Conservation (phyloP, 1,140 invertebrate species). For the Solen grandis region DNA sequence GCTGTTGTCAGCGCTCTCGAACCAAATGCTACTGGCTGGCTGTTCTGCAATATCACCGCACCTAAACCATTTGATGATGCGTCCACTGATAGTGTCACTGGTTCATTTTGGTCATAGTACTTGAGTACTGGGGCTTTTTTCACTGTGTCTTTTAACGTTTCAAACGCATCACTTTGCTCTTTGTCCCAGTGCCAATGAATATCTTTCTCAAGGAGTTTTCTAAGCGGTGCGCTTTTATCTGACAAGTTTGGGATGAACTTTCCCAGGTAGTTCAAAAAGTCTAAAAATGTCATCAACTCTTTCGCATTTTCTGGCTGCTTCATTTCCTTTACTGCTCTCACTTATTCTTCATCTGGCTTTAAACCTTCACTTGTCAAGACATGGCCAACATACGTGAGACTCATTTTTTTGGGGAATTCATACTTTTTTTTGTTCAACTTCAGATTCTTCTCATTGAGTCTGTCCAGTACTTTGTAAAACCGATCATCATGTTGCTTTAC, state of each 20-base stretch:
- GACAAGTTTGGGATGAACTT: slow-evolving; percentile 71
- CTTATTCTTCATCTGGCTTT: slow-evolving; percentile 76
- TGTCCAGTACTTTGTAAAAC: slow-evolving; percentile 50
- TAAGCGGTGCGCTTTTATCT: slow-evolving; percentile 27
- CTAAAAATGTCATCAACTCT: slow-evolving; percentile 47
- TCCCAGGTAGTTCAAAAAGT: slow-evolving; percentile 76
- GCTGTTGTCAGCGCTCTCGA: background rate
- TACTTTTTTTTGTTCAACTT: slow-evolving; percentile 78
- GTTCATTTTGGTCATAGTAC: slow-evolving; percentile 48
- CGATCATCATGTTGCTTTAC: slow-evolving; percentile 63
- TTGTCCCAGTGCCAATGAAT: slow-evolving; percentile 48
- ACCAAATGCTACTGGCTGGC: slow-evolving; percentile 4
- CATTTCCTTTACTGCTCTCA: slow-evolving; percentile 70
- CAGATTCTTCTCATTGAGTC: slow-evolving; percentile 58
- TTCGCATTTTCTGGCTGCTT: slow-evolving; percentile 32
- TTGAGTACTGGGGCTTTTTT: slow-evolving; percentile 33
- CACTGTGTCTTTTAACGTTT: slow-evolving; percentile 58
- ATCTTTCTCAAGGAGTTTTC: slow-evolving; percentile 22
- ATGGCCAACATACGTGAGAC: slow-evolving; percentile 63
- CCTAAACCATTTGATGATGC: slow-evolving; percentile 74
- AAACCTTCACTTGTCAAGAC: slow-evolving; percentile 46
- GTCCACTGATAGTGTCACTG: slow-evolving; percentile 40
- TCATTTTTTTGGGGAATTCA: slow-evolving; percentile 67
- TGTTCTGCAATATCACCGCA: slow-evolving; percentile 55
- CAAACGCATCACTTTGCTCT: slow-evolving; percentile 39